Percentiles rank a stretch among this genome's conserved stretches.
Evolutionary conservation across 1,140 invertebrate genomes (phyloP).

Genomic region (Triops cancriformis): DNA sequence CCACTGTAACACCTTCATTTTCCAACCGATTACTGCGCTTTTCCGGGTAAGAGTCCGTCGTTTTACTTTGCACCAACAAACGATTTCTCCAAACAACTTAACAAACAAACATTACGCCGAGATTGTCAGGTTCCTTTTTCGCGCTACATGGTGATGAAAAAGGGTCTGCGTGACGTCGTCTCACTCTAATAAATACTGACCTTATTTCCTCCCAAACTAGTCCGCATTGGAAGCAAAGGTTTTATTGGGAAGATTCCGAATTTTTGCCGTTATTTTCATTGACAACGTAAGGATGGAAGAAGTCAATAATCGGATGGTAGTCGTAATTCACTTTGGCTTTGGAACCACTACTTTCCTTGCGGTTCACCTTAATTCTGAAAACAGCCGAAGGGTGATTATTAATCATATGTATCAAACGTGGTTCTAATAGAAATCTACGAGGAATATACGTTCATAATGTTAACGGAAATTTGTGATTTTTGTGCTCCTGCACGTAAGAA

Average conservation of each 20-base stretch:
- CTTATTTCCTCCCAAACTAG: not conserved
- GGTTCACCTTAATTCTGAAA: not conserved
- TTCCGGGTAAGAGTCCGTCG: not conserved
- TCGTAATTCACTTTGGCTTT: constrained; percentile 61
- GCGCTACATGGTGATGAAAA: not conserved
- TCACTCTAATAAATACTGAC: not conserved
- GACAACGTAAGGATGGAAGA: constrained; percentile 46
- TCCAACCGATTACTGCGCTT: not conserved
- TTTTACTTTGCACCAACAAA: not conserved
- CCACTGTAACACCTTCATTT: not conserved
- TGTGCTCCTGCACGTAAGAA: no score
- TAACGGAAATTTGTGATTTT: no score
- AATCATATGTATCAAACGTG: not conserved
- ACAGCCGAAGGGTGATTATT: not conserved
- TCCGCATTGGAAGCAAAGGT: not conserved
- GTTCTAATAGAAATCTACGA: no score
- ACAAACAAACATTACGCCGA: not conserved
- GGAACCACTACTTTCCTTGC: constrained; percentile 28
- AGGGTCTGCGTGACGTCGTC: not conserved
- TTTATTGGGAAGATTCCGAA: not conserved
- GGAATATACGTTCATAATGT: no score
- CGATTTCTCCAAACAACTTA: not conserved
- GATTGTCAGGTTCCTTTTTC: not conserved
- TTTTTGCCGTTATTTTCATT: not conserved
- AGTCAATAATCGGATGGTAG: constrained; percentile 76